Conservation (phyloP, 2,797 vertebrate species). For the Masticophis lateralis region DNA sequence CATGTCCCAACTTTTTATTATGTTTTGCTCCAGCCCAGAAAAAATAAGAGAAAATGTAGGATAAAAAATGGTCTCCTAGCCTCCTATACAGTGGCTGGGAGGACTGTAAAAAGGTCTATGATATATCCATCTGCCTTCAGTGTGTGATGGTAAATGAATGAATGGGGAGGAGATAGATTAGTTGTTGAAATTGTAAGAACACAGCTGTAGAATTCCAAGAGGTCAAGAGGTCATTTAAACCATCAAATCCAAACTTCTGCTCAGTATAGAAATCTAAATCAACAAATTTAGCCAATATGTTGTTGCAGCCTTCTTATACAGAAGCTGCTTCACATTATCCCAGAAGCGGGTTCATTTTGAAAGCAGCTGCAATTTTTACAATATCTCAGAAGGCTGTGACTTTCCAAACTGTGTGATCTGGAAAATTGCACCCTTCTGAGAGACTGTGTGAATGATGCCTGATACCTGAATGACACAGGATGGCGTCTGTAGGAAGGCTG, state of each 20-base stretch:
- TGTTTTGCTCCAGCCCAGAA: not conserved
- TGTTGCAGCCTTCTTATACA: not conserved
- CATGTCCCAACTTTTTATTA: not conserved
- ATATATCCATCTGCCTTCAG: not conserved
- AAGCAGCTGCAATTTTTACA: not conserved
- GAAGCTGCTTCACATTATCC: not conserved
- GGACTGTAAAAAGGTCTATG: not conserved
- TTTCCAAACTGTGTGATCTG: not conserved
- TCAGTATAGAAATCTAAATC: not conserved
- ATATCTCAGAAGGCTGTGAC: not conserved
- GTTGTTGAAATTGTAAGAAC: not conserved
- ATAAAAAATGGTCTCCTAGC: not conserved
- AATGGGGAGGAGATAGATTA: not conserved
- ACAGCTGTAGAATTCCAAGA: not conserved
- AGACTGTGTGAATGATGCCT: not conserved
- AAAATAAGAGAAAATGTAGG: not conserved
- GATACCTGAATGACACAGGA: not conserved
- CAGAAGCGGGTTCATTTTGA: not conserved
- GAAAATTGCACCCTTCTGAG: not conserved
- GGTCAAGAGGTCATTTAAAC: not conserved
- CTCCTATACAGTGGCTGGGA: not conserved
- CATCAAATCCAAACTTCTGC: not conserved
- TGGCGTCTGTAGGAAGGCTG: not conserved
- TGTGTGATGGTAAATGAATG: not conserved
- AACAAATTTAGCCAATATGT: not conserved